Evolutionary conservation across 2,113 vertebrate species (phyloP).

Genomic region (Grammomys dolichurus): DNA sequence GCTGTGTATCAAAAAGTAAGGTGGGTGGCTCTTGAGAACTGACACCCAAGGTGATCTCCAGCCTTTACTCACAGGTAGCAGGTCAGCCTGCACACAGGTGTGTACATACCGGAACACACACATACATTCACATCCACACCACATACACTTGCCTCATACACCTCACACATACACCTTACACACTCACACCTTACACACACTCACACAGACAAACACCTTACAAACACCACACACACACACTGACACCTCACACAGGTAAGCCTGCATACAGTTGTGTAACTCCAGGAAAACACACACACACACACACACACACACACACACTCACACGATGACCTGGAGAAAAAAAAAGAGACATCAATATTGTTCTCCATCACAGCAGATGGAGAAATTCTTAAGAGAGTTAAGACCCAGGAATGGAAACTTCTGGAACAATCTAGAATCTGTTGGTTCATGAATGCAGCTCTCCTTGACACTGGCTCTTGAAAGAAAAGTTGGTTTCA

Average conservation of each 20-base stretch:
- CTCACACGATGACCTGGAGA: background rate
- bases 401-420: background rate
- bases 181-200: background rate
- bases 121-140: background rate
- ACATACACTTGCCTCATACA: background rate
- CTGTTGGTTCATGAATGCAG: background rate
- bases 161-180: too few species aligned
- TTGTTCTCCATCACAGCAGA: background rate
- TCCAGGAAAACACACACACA: background rate
- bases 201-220: background rate
- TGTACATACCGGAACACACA: background rate
- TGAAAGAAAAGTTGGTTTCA: slow-evolving; percentile 32
- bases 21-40: background rate
- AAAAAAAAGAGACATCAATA: slow-evolving; percentile 30
- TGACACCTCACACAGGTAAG: background rate
- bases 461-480: background rate
- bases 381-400: background rate
- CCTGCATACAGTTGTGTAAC: too few species aligned
- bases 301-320: too few species aligned
- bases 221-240: background rate
- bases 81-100: background rate
- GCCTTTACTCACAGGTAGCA: background rate
- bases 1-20: background rate
- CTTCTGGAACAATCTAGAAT: background rate
- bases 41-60: background rate